Conservation (phyloP, 1,140 invertebrate genomes). For the Plutomurus gul region DNA sequence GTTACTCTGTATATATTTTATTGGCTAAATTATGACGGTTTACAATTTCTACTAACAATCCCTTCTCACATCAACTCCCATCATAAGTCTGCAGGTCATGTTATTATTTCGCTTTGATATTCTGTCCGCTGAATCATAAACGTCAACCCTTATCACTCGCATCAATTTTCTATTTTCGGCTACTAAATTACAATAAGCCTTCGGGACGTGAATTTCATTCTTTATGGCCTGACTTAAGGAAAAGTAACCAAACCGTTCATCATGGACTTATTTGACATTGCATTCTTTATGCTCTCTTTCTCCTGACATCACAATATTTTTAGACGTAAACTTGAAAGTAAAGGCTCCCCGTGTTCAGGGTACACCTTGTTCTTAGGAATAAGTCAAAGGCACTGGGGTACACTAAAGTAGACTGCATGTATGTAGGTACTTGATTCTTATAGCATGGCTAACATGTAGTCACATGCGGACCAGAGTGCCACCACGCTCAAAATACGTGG, state of each 20-base stretch:
- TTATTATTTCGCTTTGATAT: slow-evolving; percentile 9
- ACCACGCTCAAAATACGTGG: no score
- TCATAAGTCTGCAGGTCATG: neutral
- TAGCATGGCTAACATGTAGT: no score
- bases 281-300: neutral
- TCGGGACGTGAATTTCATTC: neutral
- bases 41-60: neutral
- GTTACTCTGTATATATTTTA: neutral
- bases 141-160: slow-evolving; percentile 11
- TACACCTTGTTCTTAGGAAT: no score
- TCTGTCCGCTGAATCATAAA: neutral
- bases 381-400: no score
- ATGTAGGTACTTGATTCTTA: no score
- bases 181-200: slow-evolving; percentile 11
- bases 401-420: no score
- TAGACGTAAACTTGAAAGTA: no score
- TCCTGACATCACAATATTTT: no score
- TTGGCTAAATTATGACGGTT: neutral
- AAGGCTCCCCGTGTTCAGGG: no score
- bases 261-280: neutral
- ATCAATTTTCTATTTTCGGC: slow-evolving; percentile 19
- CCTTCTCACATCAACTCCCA: neutral
- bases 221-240: neutral
- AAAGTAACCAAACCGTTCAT: neutral
- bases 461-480: no score